Base-by-base conservation (phyloP, 2,888 invertebrate genomes). In the Blomia tropicalis region DNA sequence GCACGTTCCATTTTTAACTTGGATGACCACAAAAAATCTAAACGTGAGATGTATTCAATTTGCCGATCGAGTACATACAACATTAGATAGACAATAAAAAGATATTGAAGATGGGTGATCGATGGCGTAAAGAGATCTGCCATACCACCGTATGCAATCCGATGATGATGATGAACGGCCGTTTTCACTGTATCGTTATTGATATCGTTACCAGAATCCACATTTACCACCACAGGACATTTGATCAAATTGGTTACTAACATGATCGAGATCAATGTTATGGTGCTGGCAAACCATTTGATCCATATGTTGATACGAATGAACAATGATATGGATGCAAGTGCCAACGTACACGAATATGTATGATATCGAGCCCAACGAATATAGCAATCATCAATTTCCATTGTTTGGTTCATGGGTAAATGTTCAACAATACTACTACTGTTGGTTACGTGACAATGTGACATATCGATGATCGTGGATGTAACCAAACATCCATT, bases 251-350 rank as follows among this genome's bases (percentile, higher is more conserved):
- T 4, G 4, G 86, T 81, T 59, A 83, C 78, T 72, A 79, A 80
- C 0, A 82, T 75, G 71, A 87, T 88, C 65, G 82, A 77, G 0
- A 75, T 69, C 0, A 84, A 79, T 70, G 85, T 81, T 0, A 78
- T 71, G 11, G 82, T 70, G 85, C 89, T 88, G 61, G 87, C 75
- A 19, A 79, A 70, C 31, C 89, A 75, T 73, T 92, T 92, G 51
- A 90, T 75, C 23, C 90, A 79, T 71, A 89, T 89, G 30, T 87
- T 88, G 43, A 87, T 82, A 65, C 87, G 80, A 4, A 92, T 79
- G 73, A 91, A 91, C 23, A 89, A 84, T 54, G 88, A 89, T 67
- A 87, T 84, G 0, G 84, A 82, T 0, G 88, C 81, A 62, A 92
- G 75, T 0, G 86, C 83, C 66, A 91, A 76, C 47, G 85, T 83